A percentile compares a stretch with the other conserved stretches of the same genome.
These are phyloP conservation scores for Osmoderma eremita DNA, from an alignment of 2,888 invertebrate species.

Conservation along the genomic window DNA sequence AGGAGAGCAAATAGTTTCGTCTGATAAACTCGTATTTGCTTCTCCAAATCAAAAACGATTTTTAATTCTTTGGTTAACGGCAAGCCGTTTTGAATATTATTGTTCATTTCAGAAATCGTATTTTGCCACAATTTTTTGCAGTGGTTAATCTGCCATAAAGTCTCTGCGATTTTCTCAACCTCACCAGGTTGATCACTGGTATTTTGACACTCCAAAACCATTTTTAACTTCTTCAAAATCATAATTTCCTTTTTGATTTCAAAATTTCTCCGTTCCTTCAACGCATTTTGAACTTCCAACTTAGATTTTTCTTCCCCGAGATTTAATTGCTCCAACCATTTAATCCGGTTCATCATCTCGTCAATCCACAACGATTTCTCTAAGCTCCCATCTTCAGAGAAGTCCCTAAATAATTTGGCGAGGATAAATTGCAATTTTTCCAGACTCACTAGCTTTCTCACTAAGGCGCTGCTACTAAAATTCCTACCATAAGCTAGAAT, in stretches of 20 bases:
- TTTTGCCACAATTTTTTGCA: constrained; percentile 60
- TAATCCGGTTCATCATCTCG: constrained; percentile 67
- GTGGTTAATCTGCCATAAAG: constrained; percentile 61
- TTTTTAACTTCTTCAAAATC: constrained; percentile 60
- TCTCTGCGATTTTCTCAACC: constrained; percentile 57
- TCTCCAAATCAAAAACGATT: constrained; percentile 59
- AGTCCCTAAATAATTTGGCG: constrained; percentile 55
- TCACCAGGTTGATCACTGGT: constrained; percentile 62
- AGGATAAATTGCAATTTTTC: constrained; percentile 57
- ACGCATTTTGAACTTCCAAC: constrained; percentile 67
- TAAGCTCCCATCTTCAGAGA: constrained; percentile 59
- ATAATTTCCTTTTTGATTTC: constrained; percentile 57
- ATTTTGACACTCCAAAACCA: constrained; percentile 64
- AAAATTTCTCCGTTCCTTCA: constrained; percentile 64
- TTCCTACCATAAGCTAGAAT: constrained; percentile 50
- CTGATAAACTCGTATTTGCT: constrained; percentile 54
- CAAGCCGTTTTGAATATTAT: constrained; percentile 51
- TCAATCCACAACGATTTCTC: constrained; percentile 65
- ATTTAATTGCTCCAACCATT: constrained; percentile 63
- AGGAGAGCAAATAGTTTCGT: constrained; percentile 15
- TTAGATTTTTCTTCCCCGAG: constrained; percentile 69
- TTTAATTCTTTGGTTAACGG: constrained; percentile 62
- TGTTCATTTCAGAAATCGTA: constrained; percentile 59
- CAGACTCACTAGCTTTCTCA: constrained; percentile 56
- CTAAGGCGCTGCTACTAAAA: constrained; percentile 55